Evolutionary conservation across 2,888 invertebrate genomes (phyloP).

Genomic region (Mythimna albipuncta): DNA sequence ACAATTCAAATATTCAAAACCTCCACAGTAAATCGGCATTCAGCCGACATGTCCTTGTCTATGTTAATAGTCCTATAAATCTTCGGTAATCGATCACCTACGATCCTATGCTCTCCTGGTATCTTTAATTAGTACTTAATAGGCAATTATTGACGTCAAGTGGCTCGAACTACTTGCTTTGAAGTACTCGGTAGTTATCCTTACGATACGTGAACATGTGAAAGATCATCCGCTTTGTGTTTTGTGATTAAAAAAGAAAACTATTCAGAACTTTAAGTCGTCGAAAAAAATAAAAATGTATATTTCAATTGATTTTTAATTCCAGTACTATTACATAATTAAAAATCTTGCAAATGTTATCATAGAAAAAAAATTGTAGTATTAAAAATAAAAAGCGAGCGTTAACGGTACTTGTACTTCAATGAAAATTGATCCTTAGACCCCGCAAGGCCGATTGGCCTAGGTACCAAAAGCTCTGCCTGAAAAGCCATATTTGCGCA

Average conservation of each 20-base stretch:
- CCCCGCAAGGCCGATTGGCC: neutral
- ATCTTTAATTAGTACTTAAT: slow-evolving; percentile 73
- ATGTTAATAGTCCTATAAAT: slow-evolving; percentile 65
- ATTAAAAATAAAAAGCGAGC: too few species aligned
- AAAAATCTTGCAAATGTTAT: too few species aligned
- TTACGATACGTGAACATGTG: neutral
- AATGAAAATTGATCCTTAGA: too few species aligned
- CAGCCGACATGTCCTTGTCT: slow-evolving; percentile 49
- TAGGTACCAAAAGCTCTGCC: too few species aligned
- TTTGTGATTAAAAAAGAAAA: neutral
- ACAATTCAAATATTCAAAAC: slow-evolving; percentile 35
- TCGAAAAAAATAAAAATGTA: neutral
- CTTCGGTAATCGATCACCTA: slow-evolving; percentile 65
- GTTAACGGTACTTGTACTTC: neutral
- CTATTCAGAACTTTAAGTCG: neutral
- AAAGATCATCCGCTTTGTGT: neutral
- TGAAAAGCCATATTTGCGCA: neutral
- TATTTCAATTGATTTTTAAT: too few species aligned
- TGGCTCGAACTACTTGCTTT: slow-evolving; percentile 38
- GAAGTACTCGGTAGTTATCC: slow-evolving; percentile 46
- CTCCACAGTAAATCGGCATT: slow-evolving; percentile 46
- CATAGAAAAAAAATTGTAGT: too few species aligned
- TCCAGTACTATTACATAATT: too few species aligned
- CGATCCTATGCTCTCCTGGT: slow-evolving; percentile 68
- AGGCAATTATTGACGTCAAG: slow-evolving; percentile 62